Base-by-base conservation (phyloP, 2,888 invertebrate genomes). In the Netelia virgata region DNA sequence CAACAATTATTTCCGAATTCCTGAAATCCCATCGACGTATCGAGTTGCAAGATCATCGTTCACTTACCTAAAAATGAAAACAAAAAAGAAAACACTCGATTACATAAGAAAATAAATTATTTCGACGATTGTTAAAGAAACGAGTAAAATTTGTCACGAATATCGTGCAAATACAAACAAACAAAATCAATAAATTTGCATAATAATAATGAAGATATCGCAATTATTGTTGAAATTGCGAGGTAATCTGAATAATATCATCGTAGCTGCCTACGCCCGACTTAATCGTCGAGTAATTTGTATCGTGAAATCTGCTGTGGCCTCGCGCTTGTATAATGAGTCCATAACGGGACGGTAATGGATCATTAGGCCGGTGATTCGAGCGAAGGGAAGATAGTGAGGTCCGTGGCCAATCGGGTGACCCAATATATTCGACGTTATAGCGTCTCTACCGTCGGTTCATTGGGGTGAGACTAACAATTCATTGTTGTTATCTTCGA, bases 11-110 rank as follows among this genome's bases (percentile, higher is more conserved):
- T 95, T 87, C 94, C 92, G 80, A 95, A 95, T 63, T 95, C 94
- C 95, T 96, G 96, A 94, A 96, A 96, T 90, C 96, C 95, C 91
- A 96, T 96, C 91, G 36, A 96, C 95, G 94, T 96, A 96, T 91
- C 96, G 80, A 70, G 72, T 47, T 57, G 53, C 47, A 57, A 36
- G 81, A 84, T 88, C 89, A 89, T 93, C 94, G 94, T 94, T 95
- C 95, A 95, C 95, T 95, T 95, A 95, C 95, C 95, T 95, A 95
- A 94, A 36, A 36, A 36, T 6, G 6, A 6, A 5, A 95, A 95
- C 28, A 28, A 94, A 95, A 95, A 94, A 94, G 94, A 92, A 95
- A 95, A 95, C 94, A 95, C 95, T 94, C 94, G 95, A 94, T 95
- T 95, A 95, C 95, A 93, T 94, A 94, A 72, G 53, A 28, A 41